Base-by-base conservation (phyloP, 1,140 invertebrate genomes). In the Brachionus angularis region DNA sequence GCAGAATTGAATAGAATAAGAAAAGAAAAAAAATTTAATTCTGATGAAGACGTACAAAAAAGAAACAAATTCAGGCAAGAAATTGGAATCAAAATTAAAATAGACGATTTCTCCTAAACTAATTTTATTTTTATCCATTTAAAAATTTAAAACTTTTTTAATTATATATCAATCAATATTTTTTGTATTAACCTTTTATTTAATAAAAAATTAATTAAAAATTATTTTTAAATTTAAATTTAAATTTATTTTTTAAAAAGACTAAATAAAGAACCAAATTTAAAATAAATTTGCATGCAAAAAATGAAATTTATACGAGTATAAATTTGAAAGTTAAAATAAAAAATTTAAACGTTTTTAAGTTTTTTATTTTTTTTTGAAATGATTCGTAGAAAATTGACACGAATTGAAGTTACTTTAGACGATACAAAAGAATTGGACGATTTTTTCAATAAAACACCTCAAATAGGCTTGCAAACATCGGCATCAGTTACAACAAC, bases 81-180 rank as follows among this genome's bases (percentile, higher is more conserved):
- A 71, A 75, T 77, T 21, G 73, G 74, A 3, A 73, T 78, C 8
- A 75, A 62, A 31, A 78, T 78, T 42, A 77, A 75, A 74, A 76
- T 78, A 27, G 75, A 76, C 4, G 73, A 77, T 31, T 78, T 77
- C 50, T 75, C 33, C 21, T 39, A 58, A 39, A 34, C n/a, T n/a
- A n/a, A n/a, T n/a, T n/a, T n/a, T n/a, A n/a, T n/a, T n/a, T n/a
- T n/a, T n/a, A n/a, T n/a, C n/a, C n/a, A n/a, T n/a, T n/a, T n/a
- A n/a, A n/a, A n/a, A n/a, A n/a, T n/a, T n/a, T n/a, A n/a, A n/a
- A n/a, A n/a, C n/a, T n/a, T n/a, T n/a, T n/a, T n/a, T n/a, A n/a
- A n/a, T n/a, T n/a, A n/a, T n/a, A n/a, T n/a, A n/a, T n/a, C n/a
- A n/a, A n/a, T n/a, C 1, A 47, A 47, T 47, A 16, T 18, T 12